Evolutionary conservation across 2,888 invertebrate genomes (phyloP).

Genomic region (Dendrolimus houi): DNA sequence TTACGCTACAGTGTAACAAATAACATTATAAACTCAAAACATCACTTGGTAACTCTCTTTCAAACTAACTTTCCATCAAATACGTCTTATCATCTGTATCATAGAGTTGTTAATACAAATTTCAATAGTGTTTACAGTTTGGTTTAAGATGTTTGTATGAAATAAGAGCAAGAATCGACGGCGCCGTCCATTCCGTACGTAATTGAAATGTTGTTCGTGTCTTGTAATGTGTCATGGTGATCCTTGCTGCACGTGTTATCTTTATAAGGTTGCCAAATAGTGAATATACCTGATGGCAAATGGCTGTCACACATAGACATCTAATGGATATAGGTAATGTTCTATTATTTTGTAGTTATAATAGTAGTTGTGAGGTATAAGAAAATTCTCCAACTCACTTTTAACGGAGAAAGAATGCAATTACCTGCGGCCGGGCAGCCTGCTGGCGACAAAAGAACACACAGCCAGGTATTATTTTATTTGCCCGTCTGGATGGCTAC

Average conservation of each 20-base stretch:
- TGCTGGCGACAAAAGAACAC: too few species aligned
- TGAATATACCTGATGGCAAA: too few species aligned
- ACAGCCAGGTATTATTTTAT: too few species aligned
- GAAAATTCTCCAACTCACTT: too few species aligned
- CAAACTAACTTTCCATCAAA: background rate
- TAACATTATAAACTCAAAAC: background rate
- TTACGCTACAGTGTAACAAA: conserved; percentile 3
- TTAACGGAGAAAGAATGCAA: too few species aligned
- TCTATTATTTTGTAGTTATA: too few species aligned
- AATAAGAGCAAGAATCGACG: conserved; percentile 19
- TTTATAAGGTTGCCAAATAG: too few species aligned
- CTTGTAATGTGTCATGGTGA: conserved; percentile 10
- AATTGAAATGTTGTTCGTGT: conserved; percentile 15
- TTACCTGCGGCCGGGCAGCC: too few species aligned
- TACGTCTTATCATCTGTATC: background rate
- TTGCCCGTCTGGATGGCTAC: too few species aligned
- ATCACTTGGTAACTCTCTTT: conserved; percentile 1
- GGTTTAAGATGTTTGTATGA: conserved; percentile 13
- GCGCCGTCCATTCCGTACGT: conserved; percentile 13
- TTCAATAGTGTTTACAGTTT: conserved; percentile 3
- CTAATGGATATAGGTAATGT: too few species aligned
- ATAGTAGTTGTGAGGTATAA: too few species aligned
- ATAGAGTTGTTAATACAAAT: conserved; percentile 1
- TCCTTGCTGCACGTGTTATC: conserved; percentile 1
- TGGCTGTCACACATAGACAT: too few species aligned